Conservation (phyloP, 2,888 invertebrate genomes). For the Drosophila leonis region DNA sequence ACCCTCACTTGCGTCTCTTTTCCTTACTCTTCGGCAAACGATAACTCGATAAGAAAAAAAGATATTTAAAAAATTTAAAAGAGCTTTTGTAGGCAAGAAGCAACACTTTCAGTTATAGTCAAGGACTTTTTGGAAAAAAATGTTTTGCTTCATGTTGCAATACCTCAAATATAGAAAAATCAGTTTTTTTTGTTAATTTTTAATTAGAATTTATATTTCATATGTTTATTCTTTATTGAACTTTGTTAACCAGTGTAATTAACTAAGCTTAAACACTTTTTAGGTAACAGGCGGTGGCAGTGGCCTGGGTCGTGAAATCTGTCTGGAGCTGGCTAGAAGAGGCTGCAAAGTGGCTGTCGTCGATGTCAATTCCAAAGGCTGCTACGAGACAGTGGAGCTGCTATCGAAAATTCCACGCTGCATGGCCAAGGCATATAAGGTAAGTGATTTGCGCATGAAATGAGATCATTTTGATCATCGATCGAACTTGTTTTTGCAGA, state of each 20-base stretch:
- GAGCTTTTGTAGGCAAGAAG: background rate
- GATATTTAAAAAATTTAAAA: background rate
- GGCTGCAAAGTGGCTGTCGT: slow-evolving; percentile 85
- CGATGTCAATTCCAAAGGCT: slow-evolving; percentile 84
- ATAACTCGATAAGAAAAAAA: background rate
- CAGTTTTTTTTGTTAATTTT: background rate
- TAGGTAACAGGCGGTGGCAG: slow-evolving; percentile 86
- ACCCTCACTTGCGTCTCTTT: too few relatives aligned
- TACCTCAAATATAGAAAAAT: background rate
- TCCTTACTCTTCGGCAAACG: background rate
- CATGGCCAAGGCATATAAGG: slow-evolving; percentile 84
- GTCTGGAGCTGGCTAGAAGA: slow-evolving; percentile 83
- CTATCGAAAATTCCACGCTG: slow-evolving; percentile 82
- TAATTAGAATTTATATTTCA: background rate
- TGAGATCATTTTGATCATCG: background rate
- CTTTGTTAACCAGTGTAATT: background rate
- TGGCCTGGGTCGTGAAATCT: slow-evolving; percentile 86
- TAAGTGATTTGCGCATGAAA: slow-evolving; percentile 38
- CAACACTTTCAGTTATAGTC: background rate
- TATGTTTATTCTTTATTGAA: background rate
- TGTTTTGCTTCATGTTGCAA: background rate
- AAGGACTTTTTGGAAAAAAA: background rate
- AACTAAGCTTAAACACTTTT: slow-evolving; percentile 6
- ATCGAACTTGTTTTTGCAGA: slow-evolving; percentile 54
- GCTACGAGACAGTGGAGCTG: slow-evolving; percentile 83